Percentiles rank a stretch among this genome's conserved stretches.
These are phyloP conservation scores for Glaucidium brasilianum DNA, from an alignment of 2,113 vertebrate species.

Conservation along the genomic window DNA sequence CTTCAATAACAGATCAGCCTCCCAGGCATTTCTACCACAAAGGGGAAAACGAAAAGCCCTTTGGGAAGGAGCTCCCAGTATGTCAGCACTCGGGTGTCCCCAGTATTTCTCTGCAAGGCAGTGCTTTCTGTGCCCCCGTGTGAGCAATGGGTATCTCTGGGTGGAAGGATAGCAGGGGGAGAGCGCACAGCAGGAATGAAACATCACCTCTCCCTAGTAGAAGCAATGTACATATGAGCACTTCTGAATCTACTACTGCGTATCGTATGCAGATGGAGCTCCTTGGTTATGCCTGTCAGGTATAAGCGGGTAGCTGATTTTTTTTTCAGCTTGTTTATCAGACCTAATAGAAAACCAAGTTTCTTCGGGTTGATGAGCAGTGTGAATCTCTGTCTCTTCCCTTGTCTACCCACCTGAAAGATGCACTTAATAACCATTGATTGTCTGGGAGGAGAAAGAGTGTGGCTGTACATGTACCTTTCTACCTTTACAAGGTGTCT, in stretches of 20 bases:
- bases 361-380: slow-evolving; percentile 37
- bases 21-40: not conserved
- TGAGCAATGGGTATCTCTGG: not conserved
- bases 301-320: not conserved
- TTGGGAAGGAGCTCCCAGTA: not conserved
- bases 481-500: slow-evolving; percentile 5
- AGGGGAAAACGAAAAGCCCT: not conserved
- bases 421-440: slow-evolving; percentile 55
- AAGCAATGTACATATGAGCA: not conserved
- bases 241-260: not conserved
- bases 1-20: not conserved
- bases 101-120: not conserved
- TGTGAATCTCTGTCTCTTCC: slow-evolving; percentile 17
- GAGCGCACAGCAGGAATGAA: not conserved
- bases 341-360: slow-evolving; percentile 57
- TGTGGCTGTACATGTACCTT: slow-evolving; percentile 26
- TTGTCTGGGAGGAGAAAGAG: slow-evolving; percentile 29
- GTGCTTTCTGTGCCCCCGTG: not conserved
- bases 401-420: slow-evolving; percentile 30
- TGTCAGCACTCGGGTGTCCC: not conserved
- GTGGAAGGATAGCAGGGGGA: not conserved
- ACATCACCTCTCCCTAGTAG: not conserved
- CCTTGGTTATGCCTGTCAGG: slow-evolving; percentile 41
- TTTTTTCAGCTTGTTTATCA: slow-evolving; percentile 36
- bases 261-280: not conserved